phyloP scores from a whole-genome alignment of 92 coral and sea anemone species.

The Metridium senile region DNA sequence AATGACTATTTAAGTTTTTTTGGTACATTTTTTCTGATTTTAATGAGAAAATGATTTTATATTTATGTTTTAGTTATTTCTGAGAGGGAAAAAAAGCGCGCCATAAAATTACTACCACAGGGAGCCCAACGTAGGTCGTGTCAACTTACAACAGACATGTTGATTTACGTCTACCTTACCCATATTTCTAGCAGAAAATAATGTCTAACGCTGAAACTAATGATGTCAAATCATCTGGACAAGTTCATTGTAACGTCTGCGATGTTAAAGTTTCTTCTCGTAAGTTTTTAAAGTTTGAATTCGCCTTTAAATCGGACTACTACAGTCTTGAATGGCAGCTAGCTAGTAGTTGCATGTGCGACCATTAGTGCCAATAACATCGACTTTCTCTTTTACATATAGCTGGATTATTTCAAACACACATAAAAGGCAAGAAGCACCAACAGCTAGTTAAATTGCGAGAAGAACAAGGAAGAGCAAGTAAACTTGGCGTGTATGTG shows the following conservation, averaged over 20 bases:
- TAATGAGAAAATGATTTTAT: too few relatives aligned
- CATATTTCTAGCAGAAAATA: too few relatives aligned
- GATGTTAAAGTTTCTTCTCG: constrained; percentile 65
- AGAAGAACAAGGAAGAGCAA: constrained; percentile 54
- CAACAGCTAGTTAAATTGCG: constrained; percentile 62
- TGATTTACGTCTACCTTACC: background rate
- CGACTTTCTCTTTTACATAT: background rate
- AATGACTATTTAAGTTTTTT: too few relatives aligned
- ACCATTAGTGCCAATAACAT: too few relatives aligned
- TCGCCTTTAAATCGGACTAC: too few relatives aligned
- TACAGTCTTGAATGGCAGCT: too few relatives aligned
- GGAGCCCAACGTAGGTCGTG: background rate
- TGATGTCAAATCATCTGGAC: constrained; percentile 20
- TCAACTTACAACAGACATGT: background rate
- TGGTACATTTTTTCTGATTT: too few relatives aligned
- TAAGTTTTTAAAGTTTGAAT: constrained; percentile 6
- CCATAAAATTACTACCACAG: background rate
- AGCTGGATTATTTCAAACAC: constrained; percentile 71
- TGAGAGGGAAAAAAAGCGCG: too few relatives aligned
- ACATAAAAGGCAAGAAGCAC: constrained; percentile 91
- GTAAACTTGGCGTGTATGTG: constrained; percentile 73
- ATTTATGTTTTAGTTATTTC: too few relatives aligned
- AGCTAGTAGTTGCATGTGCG: too few relatives aligned
- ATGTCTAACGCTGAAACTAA: constrained; percentile 1
- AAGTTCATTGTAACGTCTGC: constrained; percentile 71